Percentiles rank a stretch among this genome's conserved stretches.
Conservation (phyloP, 2,888 invertebrate species). For the Phymatocera aterrima region DNA sequence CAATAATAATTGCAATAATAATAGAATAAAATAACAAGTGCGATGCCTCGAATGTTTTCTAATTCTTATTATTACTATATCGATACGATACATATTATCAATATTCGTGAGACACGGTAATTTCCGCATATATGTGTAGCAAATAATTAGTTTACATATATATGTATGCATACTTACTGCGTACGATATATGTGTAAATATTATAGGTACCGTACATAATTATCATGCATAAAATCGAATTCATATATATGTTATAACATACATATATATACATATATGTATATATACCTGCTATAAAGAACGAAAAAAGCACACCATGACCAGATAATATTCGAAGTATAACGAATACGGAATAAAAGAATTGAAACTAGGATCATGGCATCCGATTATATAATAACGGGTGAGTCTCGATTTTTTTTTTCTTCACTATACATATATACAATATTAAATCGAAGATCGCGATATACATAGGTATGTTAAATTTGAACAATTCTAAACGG, state of each 20-base stretch:
- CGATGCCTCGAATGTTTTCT: neutral
- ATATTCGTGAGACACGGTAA: neutral
- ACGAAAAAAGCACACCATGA: neutral
- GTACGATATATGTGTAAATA: no score
- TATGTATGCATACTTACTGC: neutral
- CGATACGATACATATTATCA: neutral
- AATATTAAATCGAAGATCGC: no score
- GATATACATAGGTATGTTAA: no score
- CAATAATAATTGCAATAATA: no score
- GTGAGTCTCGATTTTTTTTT: constrained; percentile 48
- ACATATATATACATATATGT: neutral
- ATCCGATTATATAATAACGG: constrained; percentile 55
- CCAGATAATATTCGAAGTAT: constrained; percentile 7
- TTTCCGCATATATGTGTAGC: neutral
- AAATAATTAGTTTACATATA: neutral
- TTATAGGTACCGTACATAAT: no score
- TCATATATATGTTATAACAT: neutral
- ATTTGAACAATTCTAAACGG: no score
- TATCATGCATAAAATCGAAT: no score
- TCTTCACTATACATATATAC: no score
- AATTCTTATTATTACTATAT: no score
- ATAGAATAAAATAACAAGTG: neutral
- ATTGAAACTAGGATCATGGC: constrained; percentile 50
- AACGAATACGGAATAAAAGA: neutral
- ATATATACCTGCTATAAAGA: neutral